Conservation (phyloP, 2,888 invertebrate species). For the Acanthopleura granulata region DNA sequence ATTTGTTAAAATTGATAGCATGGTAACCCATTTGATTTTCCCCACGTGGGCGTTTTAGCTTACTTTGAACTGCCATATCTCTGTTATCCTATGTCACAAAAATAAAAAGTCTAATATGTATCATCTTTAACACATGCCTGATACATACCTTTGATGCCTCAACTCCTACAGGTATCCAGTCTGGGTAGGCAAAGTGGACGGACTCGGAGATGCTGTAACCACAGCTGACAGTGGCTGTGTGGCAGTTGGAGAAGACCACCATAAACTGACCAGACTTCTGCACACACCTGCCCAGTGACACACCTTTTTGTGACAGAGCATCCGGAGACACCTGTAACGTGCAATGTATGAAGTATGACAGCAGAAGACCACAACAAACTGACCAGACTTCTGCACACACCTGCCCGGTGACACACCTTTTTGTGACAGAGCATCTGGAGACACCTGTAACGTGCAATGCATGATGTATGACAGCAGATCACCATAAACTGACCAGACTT, state of each 20-base stretch:
- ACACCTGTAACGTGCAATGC: slow-evolving; percentile 72
- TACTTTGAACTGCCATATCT: no score
- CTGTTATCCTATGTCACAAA: no score
- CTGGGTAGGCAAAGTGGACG: slow-evolving; percentile 87
- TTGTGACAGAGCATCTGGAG: slow-evolving; percentile 82
- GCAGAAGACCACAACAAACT: slow-evolving; percentile 91
- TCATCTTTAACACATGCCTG: no score
- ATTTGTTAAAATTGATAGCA: no score
- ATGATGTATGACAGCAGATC: slow-evolving; percentile 70
- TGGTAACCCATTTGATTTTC: no score
- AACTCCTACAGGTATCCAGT: slow-evolving; percentile 83
- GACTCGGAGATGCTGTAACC: slow-evolving; percentile 93
- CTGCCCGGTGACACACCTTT: slow-evolving; percentile 84
- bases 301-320: slow-evolving; percentile 81
- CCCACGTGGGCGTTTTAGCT: no score
- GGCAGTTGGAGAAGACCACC: slow-evolving; percentile 89
- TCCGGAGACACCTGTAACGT: slow-evolving; percentile 79
- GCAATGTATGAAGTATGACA: slow-evolving; percentile 90
- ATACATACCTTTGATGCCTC: slow-evolving; percentile 77
- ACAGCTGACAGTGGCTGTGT: slow-evolving; percentile 88
- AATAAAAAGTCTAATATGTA: no score
- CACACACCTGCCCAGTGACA: slow-evolving; percentile 83
- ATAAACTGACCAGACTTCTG: slow-evolving; percentile 92
- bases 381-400: slow-evolving; percentile 86
- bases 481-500: slow-evolving; percentile 79